Percentiles rank a stretch among this genome's conserved stretches.
Evolutionary conservation across 2,113 vertebrate species (phyloP).

Genomic region (Seriola dumerili): DNA sequence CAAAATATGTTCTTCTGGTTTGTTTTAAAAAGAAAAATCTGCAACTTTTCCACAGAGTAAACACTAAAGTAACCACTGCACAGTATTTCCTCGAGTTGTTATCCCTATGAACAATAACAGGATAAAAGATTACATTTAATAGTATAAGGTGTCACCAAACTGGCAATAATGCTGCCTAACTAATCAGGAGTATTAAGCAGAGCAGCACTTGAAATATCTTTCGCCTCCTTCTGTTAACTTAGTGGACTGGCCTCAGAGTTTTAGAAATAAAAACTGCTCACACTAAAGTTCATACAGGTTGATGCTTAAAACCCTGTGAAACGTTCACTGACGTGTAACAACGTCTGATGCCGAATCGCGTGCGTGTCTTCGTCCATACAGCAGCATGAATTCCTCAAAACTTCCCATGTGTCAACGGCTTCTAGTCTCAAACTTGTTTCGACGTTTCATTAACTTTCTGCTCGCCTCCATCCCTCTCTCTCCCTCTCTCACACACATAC

Average conservation of each 20-base stretch:
- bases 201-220: conserved; percentile 1
- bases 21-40: conserved; percentile 27
- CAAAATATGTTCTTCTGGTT: conserved; percentile 65
- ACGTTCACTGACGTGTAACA: neutral
- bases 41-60: conserved; percentile 34
- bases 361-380: neutral
- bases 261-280: conserved; percentile 8
- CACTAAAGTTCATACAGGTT: neutral
- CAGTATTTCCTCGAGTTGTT: conserved; percentile 32
- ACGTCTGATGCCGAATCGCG: neutral
- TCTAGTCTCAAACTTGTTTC: neutral
- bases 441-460: conserved; percentile 46
- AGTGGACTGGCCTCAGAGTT: conserved; percentile 7
- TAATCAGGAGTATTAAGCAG: conserved; percentile 23
- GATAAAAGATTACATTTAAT: conserved; percentile 50
- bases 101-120: conserved; percentile 50
- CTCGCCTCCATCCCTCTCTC: conserved; percentile 8
- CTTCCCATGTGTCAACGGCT: neutral
- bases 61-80: conserved; percentile 32
- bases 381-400: conserved; percentile 21
- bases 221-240: neutral
- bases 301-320: conserved; percentile 1
- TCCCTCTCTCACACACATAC: neutral
- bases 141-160: conserved; percentile 46
- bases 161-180: conserved; percentile 5